Percentiles rank a stretch among this genome's conserved stretches.
These are phyloP conservation scores for Oryzias curvinotus DNA, from an alignment of 2,113 vertebrate genomes.

Conservation along the genomic window DNA sequence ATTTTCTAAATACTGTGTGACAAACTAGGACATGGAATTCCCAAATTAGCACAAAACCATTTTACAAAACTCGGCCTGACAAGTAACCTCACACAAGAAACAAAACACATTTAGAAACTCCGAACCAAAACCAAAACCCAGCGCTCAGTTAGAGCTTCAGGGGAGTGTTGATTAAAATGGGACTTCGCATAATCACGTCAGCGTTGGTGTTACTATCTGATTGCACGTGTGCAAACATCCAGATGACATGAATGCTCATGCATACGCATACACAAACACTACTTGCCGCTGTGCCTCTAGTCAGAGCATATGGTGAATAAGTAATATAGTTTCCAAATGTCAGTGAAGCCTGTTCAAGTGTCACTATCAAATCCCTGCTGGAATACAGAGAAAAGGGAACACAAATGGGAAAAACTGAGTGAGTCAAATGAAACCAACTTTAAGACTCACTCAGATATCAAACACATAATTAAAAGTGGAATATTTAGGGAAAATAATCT, in stretches of 20 bases:
- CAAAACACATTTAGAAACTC: not conserved
- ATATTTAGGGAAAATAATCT: slow-evolving; percentile 26
- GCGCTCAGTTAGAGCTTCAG: slow-evolving; percentile 12
- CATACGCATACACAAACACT: slow-evolving; percentile 11
- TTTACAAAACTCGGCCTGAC: no score
- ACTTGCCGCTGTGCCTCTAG: slow-evolving; percentile 23
- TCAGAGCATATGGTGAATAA: slow-evolving; percentile 59
- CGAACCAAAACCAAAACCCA: not conserved
- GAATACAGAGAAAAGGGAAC: slow-evolving; percentile 18
- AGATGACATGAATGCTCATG: slow-evolving; percentile 12
- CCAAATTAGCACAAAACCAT: no score
- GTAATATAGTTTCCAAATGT: slow-evolving; percentile 56
- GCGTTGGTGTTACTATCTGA: slow-evolving; percentile 35
- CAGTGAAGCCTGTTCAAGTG: slow-evolving; percentile 52
- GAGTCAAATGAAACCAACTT: slow-evolving; percentile 37
- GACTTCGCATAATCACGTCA: slow-evolving; percentile 26
- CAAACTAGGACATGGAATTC: no score
- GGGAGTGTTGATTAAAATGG: slow-evolving; percentile 31
- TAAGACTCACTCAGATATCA: slow-evolving; percentile 26
- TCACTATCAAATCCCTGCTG: slow-evolving; percentile 54
- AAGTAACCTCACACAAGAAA: no score
- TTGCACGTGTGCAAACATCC: slow-evolving; percentile 47
- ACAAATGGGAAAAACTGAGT: not conserved
- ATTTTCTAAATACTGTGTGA: no score
- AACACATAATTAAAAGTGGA: not conserved